phyloP scores from a whole-genome alignment of 2,888 invertebrate genomes.

The Cheilosia vulpina region DNA sequence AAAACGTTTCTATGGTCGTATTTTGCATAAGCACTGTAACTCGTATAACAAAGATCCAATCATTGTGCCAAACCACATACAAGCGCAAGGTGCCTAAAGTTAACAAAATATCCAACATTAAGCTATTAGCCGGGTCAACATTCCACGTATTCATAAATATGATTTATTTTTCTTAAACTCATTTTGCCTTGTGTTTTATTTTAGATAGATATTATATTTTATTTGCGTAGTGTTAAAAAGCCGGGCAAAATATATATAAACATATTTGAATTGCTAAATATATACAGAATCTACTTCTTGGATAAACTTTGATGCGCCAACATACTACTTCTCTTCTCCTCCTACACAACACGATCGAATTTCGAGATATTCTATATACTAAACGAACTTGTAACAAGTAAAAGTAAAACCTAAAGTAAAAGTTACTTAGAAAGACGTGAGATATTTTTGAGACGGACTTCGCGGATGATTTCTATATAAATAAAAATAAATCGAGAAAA shows the following conservation, averaged over 20 bases:
- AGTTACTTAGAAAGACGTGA: conserved; percentile 25
- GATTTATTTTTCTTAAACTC: conserved; percentile 36
- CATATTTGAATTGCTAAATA: conserved; percentile 46
- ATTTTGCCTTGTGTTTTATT: conserved; percentile 65
- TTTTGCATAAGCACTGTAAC: not conserved
- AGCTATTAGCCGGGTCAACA: conserved; percentile 25
- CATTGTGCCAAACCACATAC: conserved; percentile 41
- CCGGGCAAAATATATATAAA: conserved; percentile 40
- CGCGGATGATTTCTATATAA: conserved; percentile 54
- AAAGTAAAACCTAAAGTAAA: conserved; percentile 33
- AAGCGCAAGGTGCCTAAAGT: conserved; percentile 33
- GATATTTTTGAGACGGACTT: conserved; percentile 55
- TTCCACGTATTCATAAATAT: conserved; percentile 17
- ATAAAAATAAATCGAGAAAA: too few species aligned
- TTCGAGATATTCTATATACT: conserved; percentile 31
- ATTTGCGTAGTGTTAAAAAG: conserved; percentile 62
- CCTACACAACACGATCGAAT: conserved; percentile 73
- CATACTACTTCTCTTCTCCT: conserved; percentile 72
- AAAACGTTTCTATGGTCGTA: conserved; percentile 6
- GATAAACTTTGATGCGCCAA: conserved; percentile 68
- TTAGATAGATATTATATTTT: conserved; percentile 61
- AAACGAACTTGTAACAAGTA: conserved; percentile 5
- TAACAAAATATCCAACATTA: conserved; percentile 16
- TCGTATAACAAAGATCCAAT: conserved; percentile 48
- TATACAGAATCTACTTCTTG: conserved; percentile 63